These are phyloP conservation scores for Malurus alboscapulatus DNA, from an alignment of 2,113 vertebrate genomes.

Conservation along the genomic window DNA sequence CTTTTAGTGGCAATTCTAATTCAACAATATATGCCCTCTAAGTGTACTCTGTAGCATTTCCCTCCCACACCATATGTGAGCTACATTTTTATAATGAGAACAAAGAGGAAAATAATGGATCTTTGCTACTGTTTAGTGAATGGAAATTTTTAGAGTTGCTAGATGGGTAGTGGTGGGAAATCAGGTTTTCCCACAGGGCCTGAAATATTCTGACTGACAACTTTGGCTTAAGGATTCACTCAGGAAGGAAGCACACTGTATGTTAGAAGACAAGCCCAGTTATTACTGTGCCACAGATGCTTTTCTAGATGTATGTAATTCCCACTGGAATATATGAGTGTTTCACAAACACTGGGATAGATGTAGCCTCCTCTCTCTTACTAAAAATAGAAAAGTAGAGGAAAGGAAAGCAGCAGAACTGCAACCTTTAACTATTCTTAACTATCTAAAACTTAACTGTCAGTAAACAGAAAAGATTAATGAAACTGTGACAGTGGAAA, in stretches of 20 bases:
- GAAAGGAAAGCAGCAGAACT: neutral
- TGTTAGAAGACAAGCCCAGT: neutral
- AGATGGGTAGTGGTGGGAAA: neutral
- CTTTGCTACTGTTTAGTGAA: constrained; percentile 27
- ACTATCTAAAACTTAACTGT: neutral
- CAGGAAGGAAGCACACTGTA: neutral
- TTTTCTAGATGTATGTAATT: constrained; percentile 17
- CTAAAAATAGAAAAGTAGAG: neutral
- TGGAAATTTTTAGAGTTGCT: constrained; percentile 21
- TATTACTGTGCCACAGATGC: neutral
- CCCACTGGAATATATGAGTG: neutral
- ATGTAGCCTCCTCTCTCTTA: neutral
- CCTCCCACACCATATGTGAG: constrained; percentile 23
- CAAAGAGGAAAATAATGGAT: constrained; percentile 37
- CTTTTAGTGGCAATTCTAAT: neutral
- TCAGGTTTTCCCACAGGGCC: neutral
- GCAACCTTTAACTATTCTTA: neutral
- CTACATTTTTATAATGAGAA: constrained; percentile 46
- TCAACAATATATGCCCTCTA: constrained; percentile 37
- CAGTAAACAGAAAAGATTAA: neutral
- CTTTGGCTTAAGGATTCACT: constrained; percentile 14
- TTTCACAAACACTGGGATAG: neutral
- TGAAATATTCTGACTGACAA: constrained; percentile 12
- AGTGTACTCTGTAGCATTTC: constrained; percentile 22
- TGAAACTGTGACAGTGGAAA: neutral